A percentile compares a stretch with the other conserved stretches of the same genome.
These are phyloP conservation scores for Drosophila ochracea DNA, from an alignment of 2,888 invertebrate genomes.

Conservation along the genomic window DNA sequence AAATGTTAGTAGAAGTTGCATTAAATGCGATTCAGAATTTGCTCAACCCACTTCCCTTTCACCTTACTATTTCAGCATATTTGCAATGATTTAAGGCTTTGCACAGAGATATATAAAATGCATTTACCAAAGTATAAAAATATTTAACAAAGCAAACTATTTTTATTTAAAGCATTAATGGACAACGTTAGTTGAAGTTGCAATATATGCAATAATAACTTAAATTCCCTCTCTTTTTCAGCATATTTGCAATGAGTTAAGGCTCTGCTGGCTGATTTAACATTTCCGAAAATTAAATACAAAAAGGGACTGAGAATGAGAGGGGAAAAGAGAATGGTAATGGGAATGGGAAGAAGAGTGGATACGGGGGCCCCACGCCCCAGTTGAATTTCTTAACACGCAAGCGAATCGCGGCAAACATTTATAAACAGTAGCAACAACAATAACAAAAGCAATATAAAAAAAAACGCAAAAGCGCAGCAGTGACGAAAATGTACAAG, in stretches of 20 bases:
- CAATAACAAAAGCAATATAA: conserved; percentile 20
- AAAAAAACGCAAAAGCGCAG: conserved; percentile 58
- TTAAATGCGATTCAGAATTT: neutral
- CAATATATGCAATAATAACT: neutral
- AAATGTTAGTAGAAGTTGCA: neutral
- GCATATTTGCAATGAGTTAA: conserved; percentile 1
- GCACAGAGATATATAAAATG: neutral
- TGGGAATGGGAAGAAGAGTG: conserved; percentile 25
- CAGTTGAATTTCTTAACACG: conserved; percentile 65
- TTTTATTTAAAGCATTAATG: neutral
- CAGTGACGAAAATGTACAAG: conserved; percentile 74
- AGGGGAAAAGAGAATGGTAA: conserved; percentile 3
- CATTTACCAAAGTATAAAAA: neutral
- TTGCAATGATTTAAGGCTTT: neutral
- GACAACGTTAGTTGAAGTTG: neutral
- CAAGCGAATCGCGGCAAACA: conserved; percentile 61
- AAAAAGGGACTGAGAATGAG: neutral
- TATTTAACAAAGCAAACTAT: neutral
- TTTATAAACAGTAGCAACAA: conserved; percentile 35
- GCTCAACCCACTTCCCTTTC: neutral
- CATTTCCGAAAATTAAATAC: conserved; percentile 17
- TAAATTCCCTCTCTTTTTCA: neutral
- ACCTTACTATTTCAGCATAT: conserved; percentile 1
- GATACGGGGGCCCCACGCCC: conserved; percentile 52
- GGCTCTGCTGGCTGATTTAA: neutral